Evolutionary conservation across 2,113 vertebrate genomes (phyloP), one percentile per base, ranked within the genome.

Genomic region (Engystomops pustulosus): DNA sequence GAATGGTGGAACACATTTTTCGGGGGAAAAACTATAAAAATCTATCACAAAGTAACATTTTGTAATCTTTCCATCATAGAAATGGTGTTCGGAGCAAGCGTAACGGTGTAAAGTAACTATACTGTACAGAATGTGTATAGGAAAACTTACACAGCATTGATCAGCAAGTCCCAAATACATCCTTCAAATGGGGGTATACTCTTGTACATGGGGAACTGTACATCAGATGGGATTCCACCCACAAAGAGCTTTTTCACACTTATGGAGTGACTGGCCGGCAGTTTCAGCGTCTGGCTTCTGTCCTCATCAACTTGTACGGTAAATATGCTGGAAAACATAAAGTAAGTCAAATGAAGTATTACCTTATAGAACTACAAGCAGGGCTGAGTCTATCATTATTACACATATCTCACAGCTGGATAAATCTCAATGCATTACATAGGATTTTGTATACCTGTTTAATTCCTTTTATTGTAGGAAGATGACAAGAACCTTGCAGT

Each of bases 101-200:
- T 30, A 30, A 62, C 27, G 8, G 12, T 5, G 34, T 36, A 36
- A 67, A 3, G 27, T 32, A 15, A 18, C 9, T 65, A 32, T 0
- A 27, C 2, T 18, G 15, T 49, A 27, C 25, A 30, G 18, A 30
- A 74, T 47, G 38, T 23, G 2, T 18, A 69, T 45, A 27, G n/a
- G 41, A 17, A 30, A n/a, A 90, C 96, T 88, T 93, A 99, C 98
- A 91, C 87, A 53, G 95, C 89, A 83, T 99, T 98, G 89, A 99
- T 91, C 86, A 99, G 95, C 34, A 99, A 95, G 86, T 99, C 98
- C 97, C 98, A 99, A 55, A 99, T 95, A 27, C 98, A 99, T 81
- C 98, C 98, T 84, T 96, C 90, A 86, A 99, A 99, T 0, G 96
- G 92, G 62, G 95, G 88, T 68, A 96, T 95, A 65, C 88, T 94